A percentile compares a stretch with the other conserved stretches of the same genome.
Evolutionary conservation across 2,888 invertebrate genomes (phyloP).

Genomic region (Oscheius sp.): DNA sequence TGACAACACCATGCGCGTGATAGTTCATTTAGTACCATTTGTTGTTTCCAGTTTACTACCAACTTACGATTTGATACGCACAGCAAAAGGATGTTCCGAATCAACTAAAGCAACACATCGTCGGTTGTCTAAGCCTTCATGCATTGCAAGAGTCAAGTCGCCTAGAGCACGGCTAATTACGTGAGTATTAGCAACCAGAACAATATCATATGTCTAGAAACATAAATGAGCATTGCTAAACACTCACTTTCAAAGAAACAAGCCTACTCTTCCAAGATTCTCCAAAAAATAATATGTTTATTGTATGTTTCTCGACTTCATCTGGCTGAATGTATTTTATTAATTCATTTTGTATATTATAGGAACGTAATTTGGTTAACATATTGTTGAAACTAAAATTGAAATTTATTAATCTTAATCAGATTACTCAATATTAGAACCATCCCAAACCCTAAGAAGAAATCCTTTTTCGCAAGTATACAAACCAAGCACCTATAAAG

Average conservation of each 20-base stretch:
- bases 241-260: too few species aligned
- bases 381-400: too few species aligned
- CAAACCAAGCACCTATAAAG: background rate
- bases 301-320: background rate
- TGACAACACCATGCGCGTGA: too few species aligned
- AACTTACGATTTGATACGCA: too few species aligned
- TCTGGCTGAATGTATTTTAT: background rate
- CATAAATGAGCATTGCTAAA: too few species aligned
- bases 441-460: background rate
- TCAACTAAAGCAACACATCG: background rate
- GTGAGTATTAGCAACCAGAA: constrained; percentile 1
- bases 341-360: background rate
- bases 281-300: background rate
- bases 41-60: too few species aligned
- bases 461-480: background rate
- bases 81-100: too few species aligned
- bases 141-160: background rate
- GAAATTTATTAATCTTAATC: too few species aligned
- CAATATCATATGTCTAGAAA: constrained; percentile 1
- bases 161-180: background rate
- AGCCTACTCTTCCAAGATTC: background rate
- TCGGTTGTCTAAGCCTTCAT: background rate
- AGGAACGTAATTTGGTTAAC: too few species aligned
- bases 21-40: too few species aligned
- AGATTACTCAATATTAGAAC: background rate